Evolutionary conservation across 2,888 invertebrate species (phyloP), one percentile per base, ranked within the genome.

Genomic region (Galeruca laticollis): DNA sequence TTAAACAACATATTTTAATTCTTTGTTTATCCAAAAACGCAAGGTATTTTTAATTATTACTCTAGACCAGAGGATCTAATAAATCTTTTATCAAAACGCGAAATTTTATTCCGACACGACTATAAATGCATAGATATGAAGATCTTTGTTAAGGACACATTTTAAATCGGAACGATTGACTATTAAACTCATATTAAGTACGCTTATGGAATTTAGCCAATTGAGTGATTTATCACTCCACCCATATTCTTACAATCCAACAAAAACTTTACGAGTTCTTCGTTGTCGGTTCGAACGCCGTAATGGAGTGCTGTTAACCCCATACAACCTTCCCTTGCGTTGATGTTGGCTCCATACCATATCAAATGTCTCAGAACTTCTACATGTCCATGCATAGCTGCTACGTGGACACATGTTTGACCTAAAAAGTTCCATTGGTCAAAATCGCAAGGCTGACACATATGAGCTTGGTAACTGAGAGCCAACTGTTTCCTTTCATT

Each of bases 371-470:
- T 89, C 57, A 96, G 86, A 20, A 94, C 88, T 57, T 93, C 91
- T 64, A 92, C 86, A 80, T 94, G 90, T 2, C 93, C 93, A 37
- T 89, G 88, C 69, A 89, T 86, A 18, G 94, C 94, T 40, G 97
- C 96, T 77, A 96, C 85, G 83, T 97, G 97, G 61, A 96, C 89
- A 82, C 94, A 94, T 74, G 92, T 93, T 86, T 95, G 92, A 82
- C 97, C 97, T 85, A 92, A 90, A 85, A 94, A 95, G 84, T 96
- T 96, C 85, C 91, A 91, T 83, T 93, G 92, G 84, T 96, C 92
- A 78, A 96, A 87, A 80, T 90, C 88, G 77, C 79, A 77, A 77
- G 84, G 85, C 76, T 85, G 84, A 81, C 86, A 77, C 79, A 83
- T 75, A 20, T 85, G 82, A 78, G 84, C 78, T 75, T 85, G 73